A percentile compares a stretch with the other conserved stretches of the same genome.
These are phyloP conservation scores for Thryonomys swinderianus DNA, from an alignment of 2,113 vertebrate species.

Conservation along the genomic window DNA sequence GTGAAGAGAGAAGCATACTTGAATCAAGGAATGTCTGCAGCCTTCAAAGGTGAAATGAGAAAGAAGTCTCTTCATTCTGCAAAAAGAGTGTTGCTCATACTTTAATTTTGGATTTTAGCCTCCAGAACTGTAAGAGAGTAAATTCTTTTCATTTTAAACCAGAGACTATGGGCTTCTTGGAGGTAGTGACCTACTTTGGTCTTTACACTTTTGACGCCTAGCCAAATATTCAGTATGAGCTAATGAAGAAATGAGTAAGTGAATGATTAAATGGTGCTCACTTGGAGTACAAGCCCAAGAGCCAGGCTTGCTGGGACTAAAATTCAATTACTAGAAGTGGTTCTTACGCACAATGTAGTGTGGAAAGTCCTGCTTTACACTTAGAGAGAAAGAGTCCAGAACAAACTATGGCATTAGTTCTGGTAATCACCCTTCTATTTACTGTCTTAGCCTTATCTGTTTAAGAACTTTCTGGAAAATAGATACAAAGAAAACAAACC, in stretches of 20 bases:
- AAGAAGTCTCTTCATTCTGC: background rate
- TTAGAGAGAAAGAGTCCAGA: background rate
- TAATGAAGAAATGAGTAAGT: background rate
- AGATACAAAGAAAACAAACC: background rate
- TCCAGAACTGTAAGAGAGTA: background rate
- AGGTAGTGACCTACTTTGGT: background rate
- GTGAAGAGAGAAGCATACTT: background rate
- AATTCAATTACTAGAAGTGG: background rate
- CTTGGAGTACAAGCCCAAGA: background rate
- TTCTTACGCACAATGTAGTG: background rate
- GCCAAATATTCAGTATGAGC: background rate
- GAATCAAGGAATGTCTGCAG: background rate
- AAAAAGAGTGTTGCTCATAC: background rate
- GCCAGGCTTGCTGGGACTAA: background rate
- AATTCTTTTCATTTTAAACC: background rate
- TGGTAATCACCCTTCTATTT: background rate
- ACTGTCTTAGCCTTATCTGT: background rate
- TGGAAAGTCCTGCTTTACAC: background rate
- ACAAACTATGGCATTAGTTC: background rate
- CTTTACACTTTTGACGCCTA: background rate
- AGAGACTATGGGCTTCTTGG: background rate
- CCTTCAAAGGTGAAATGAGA: background rate
- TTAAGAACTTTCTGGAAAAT: background rate
- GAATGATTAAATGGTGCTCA: background rate
- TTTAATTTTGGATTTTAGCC: background rate